phyloP scores from a whole-genome alignment of 2,797 vertebrate species.

The Megalops cyprinoides region DNA sequence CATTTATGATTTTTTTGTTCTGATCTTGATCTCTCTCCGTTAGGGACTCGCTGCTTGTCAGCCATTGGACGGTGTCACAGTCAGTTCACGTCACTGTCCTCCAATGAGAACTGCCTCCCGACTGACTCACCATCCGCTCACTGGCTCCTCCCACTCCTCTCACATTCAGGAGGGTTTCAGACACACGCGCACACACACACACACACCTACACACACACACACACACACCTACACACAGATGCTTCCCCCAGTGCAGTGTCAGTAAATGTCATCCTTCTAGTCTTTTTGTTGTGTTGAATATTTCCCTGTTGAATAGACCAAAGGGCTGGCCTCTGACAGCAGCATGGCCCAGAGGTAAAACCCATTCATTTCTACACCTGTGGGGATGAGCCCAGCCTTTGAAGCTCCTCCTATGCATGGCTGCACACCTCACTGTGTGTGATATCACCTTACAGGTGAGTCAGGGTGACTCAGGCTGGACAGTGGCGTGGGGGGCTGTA shows the following conservation, averaged over 20 bases:
- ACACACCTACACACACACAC: too few species aligned
- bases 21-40: too few species aligned
- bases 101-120: slow-evolving; percentile 4
- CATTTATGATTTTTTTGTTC: neutral
- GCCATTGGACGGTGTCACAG: slow-evolving; percentile 22
- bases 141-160: slow-evolving; percentile 5
- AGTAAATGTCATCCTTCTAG: neutral
- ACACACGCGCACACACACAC: too few species aligned
- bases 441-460: slow-evolving; percentile 21
- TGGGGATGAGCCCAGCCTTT: neutral
- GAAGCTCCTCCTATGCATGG: neutral
- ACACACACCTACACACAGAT: too few species aligned
- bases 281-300: neutral
- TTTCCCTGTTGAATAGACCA: neutral
- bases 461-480: neutral
- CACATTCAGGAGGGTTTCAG: too few species aligned
- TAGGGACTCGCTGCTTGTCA: slow-evolving; percentile 31
- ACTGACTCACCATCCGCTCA: slow-evolving; percentile 16
- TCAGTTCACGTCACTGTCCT: slow-evolving; percentile 13
- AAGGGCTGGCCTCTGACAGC: neutral
- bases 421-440: neutral
- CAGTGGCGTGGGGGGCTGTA: neutral
- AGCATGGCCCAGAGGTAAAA: neutral
- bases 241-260: neutral
- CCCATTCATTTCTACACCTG: neutral